Evolutionary conservation across 2,113 vertebrate species (phyloP).

Genomic region (Leucopternis melanops): DNA sequence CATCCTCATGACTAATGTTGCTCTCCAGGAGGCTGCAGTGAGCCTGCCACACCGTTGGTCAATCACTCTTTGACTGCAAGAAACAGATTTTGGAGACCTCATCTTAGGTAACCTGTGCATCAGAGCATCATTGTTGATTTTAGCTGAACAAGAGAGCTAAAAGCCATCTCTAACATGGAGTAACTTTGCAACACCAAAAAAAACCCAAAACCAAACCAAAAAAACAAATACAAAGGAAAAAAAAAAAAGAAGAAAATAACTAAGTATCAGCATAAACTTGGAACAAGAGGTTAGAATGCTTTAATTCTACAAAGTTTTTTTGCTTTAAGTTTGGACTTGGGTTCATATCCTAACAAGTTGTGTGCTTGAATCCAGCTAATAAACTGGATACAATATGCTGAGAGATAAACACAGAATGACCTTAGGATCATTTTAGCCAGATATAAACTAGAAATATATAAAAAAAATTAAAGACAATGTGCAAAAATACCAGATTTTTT

Average conservation of each 20-base stretch:
- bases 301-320: not conserved
- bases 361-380: not conserved
- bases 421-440: not conserved
- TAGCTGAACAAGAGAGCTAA: not conserved
- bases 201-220: not conserved
- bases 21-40: not conserved
- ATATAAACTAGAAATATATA: not conserved
- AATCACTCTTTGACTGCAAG: not conserved
- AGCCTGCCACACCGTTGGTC: not conserved
- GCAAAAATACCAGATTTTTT: not conserved
- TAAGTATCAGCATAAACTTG: not conserved
- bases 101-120: not conserved
- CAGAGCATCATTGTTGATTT: not conserved
- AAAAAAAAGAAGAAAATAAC: not conserved
- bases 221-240: not conserved
- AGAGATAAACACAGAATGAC: not conserved
- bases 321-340: not conserved
- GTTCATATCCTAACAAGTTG: not conserved
- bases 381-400: not conserved
- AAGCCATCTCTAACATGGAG: not conserved
- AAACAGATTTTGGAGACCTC: not conserved
- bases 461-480: not conserved
- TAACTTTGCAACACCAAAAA: not conserved
- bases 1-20: not conserved
- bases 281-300: not conserved